Evolutionary conservation across 2,113 vertebrate genomes (phyloP).

Genomic region (Sula dactylatra): DNA sequence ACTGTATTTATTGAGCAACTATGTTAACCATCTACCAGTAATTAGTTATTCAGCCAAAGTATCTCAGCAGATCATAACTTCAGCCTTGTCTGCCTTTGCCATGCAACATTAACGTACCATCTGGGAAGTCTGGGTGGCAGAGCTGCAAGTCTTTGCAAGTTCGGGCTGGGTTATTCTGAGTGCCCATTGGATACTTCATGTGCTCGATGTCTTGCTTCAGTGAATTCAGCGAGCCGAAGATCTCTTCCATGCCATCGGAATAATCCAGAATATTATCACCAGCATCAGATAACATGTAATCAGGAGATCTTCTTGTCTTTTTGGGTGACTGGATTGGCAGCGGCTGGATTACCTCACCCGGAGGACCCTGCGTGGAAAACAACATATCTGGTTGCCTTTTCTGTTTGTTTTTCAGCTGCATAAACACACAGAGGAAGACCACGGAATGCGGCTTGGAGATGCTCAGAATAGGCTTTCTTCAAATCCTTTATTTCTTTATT

Average conservation of each 20-base stretch:
- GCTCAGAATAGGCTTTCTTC: background rate
- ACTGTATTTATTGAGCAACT: background rate
- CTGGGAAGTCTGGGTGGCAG: conserved; percentile 92
- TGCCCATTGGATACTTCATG: conserved; percentile 97
- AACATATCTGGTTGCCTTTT: background rate
- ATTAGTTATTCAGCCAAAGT: background rate
- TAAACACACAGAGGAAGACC: background rate
- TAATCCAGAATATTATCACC: conserved; percentile 86
- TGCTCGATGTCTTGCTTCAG: conserved; percentile 96
- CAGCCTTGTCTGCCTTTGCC: background rate
- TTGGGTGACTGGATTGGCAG: conserved; percentile 90
- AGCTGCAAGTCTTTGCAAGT: conserved; percentile 98
- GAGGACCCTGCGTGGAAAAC: conserved; percentile 83
- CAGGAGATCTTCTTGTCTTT: conserved; percentile 87
- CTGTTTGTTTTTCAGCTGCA: background rate
- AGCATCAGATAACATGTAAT: conserved; percentile 83
- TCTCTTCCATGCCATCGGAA: conserved; percentile 93
- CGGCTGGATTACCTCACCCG: conserved; percentile 94
- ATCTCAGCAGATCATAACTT: background rate
- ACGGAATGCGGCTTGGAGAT: background rate
- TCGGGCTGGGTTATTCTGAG: conserved; percentile 91
- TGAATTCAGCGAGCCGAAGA: conserved; percentile 91
- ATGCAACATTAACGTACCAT: conserved; percentile 78
- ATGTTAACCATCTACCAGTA: background rate
- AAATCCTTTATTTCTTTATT: background rate